Base-by-base conservation (phyloP, 2,797 vertebrate genomes). In the Sandelia bainsii region DNA sequence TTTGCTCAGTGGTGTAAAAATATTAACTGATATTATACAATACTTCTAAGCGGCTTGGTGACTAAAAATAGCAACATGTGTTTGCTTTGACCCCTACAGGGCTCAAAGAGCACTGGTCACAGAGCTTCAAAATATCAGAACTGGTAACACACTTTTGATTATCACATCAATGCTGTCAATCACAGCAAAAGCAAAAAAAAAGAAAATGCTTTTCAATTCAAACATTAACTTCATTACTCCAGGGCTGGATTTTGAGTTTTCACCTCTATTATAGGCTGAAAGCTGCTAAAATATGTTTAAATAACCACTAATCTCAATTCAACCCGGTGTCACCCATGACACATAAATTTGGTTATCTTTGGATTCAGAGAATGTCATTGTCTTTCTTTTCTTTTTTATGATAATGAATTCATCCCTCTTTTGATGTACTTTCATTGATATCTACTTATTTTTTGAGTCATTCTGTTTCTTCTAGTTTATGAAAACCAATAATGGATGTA, bases 11-110 rank as follows among this genome's bases (percentile, higher is more conserved):
- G n/a, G 37, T 56, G 13, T 66, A 68, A 71, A 77, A 63, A 81
- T 75, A 74, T 58, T 8, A 77, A 69, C 54, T 45, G 56, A 65
- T 76, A 65, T 82, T 70, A 72, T 63, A 25, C 83, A 78, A 74
- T 57, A 57, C 27, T 75, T 71, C 19, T 76, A 72, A 83, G 82
- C 51, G 3, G 72, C 72, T 77, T 59, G 46, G 42, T 40, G 70
- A 42, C 56, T 80, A 62, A 83, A 88, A 81, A 83, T 82, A 90
- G 79, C n/a, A 0, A 10, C 6, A 6, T 49, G 42, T 37, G 2
- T 72, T 83, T 77, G 66, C 19, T 79, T 72, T 79, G 59, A 85
- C 56, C 75, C 66, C 25, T 7, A 8, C 63, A 46, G 71, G 37
- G 77, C 59, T 78, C 68, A 81, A 66, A 85, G 62, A 69, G 46